Evolutionary conservation across 92 coral and sea anemone species (phyloP).

Genomic region (Palythoa grandiflora): DNA sequence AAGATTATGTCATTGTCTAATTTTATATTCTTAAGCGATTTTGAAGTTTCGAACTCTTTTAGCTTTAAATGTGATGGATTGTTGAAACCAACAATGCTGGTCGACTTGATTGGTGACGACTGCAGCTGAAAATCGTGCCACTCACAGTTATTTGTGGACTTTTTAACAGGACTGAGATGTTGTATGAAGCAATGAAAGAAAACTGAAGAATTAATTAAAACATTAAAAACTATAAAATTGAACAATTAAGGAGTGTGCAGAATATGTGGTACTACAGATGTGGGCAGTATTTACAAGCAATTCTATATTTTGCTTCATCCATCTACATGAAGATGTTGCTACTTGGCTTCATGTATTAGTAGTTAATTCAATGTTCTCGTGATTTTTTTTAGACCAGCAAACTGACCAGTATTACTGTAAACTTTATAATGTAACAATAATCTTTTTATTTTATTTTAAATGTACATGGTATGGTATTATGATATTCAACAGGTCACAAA

Average conservation of each 20-base stretch:
- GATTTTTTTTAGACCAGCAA: not conserved
- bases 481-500: conserved; percentile 5
- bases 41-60: conserved; percentile 57
- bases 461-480: not conserved
- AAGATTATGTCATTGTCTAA: conserved; percentile 51
- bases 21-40: conserved; percentile 53
- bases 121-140: conserved; percentile 67
- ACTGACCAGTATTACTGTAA: conserved; percentile 13
- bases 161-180: conserved; percentile 53
- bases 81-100: conserved; percentile 70
- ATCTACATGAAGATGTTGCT: not conserved
- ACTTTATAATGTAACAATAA: conserved; percentile 14
- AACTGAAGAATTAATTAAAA: conserved; percentile 2
- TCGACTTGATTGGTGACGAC: conserved; percentile 62
- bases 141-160: conserved; percentile 60
- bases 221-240: not conserved
- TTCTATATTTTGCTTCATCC: conserved; percentile 10
- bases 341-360: conserved; percentile 6
- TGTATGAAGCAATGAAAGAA: conserved; percentile 53
- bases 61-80: conserved; percentile 49
- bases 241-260: not conserved
- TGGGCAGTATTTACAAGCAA: conserved; percentile 1
- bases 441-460: not conserved
- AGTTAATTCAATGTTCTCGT: conserved; percentile 1
- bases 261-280: not conserved